Evolutionary conservation across 2,113 vertebrate genomes (phyloP).

Genomic region (Carassius carassius): DNA sequence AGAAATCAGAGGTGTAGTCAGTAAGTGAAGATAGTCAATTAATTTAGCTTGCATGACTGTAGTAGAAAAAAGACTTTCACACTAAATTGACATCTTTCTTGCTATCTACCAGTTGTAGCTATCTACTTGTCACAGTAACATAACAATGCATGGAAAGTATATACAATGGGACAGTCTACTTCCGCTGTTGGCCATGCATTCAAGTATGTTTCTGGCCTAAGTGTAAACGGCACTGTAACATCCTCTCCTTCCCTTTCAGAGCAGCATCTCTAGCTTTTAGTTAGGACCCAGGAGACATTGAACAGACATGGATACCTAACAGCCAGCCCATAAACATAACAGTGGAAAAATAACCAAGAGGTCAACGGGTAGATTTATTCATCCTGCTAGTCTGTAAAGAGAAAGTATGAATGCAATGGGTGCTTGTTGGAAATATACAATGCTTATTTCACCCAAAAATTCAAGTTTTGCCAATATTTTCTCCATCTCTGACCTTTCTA

Average conservation of each 20-base stretch:
- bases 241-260: slow-evolving; percentile 9
- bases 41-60: too few relatives aligned
- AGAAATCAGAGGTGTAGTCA: neutral
- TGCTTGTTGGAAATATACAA: neutral
- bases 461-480: too few relatives aligned
- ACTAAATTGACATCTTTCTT: neutral
- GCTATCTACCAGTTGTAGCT: neutral
- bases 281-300: slow-evolving; percentile 25
- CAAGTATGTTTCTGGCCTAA: neutral
- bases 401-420: neutral
- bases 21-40: too few relatives aligned
- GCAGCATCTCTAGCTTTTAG: slow-evolving; percentile 31
- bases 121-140: neutral
- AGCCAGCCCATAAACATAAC: slow-evolving; percentile 37
- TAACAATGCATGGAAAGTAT: neutral
- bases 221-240: slow-evolving; percentile 12
- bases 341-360: slow-evolving; percentile 35
- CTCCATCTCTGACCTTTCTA: too few relatives aligned
- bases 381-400: slow-evolving; percentile 2
- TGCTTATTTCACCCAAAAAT: neutral
- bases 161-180: neutral
- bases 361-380: neutral
- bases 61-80: neutral
- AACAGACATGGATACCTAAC: slow-evolving; percentile 39
- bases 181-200: neutral